Percentiles rank a stretch among this genome's conserved stretches.
Conservation (phyloP, 2,888 invertebrate species). For the Calameuta idolon region DNA sequence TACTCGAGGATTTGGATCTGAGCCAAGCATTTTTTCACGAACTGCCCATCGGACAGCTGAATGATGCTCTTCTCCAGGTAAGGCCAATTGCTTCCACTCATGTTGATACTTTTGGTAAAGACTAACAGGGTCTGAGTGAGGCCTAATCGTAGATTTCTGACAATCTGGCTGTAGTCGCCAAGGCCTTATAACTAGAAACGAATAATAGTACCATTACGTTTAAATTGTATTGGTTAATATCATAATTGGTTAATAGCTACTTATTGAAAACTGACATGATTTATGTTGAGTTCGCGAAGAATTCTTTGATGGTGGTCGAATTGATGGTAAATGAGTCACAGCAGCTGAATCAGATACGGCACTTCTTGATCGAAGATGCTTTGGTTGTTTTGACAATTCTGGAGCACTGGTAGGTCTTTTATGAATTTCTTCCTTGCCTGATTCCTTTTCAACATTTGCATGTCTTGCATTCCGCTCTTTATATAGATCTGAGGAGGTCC, state of each 20-base stretch:
- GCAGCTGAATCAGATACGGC: slow-evolving; percentile 36
- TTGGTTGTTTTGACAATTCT: slow-evolving; percentile 12
- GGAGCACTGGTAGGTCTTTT: slow-evolving; percentile 29
- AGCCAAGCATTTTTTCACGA: slow-evolving; percentile 76
- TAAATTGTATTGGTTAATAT: not conserved
- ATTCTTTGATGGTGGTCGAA: slow-evolving; percentile 34
- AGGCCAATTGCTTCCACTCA: slow-evolving; percentile 80
- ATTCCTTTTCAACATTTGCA: not conserved
- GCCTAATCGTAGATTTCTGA: slow-evolving; percentile 43
- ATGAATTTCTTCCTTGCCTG: not conserved
- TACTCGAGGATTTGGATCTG: slow-evolving; percentile 61
- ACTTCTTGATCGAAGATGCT: slow-evolving; percentile 31
- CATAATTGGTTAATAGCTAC: not conserved
- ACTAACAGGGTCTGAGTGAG: slow-evolving; percentile 79
- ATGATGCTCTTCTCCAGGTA: slow-evolving; percentile 81
- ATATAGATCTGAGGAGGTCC: not conserved
- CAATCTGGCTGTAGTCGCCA: slow-evolving; percentile 66
- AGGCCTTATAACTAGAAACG: slow-evolving; percentile 72
- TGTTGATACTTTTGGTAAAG: slow-evolving; percentile 82
- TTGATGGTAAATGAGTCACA: slow-evolving; percentile 25
- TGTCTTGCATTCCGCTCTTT: not conserved
- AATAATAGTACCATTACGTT: not conserved
- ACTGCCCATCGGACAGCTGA: slow-evolving; percentile 78
- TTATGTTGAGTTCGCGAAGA: slow-evolving; percentile 35
- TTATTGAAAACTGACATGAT: slow-evolving; percentile 47